Conservation (phyloP, 2,888 invertebrate genomes). For the Arctia plantaginis region DNA sequence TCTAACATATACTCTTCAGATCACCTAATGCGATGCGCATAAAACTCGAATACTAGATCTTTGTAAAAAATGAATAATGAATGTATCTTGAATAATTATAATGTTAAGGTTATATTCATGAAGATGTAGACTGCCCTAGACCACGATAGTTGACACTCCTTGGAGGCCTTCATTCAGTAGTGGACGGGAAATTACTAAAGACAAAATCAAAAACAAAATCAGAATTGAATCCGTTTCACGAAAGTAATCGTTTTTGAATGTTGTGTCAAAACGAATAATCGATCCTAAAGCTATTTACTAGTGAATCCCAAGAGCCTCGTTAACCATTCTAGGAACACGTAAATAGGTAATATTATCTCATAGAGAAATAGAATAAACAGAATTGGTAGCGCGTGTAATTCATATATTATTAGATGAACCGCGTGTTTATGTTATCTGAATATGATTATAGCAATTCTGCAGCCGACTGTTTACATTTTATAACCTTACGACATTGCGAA, state of each 20-base stretch:
- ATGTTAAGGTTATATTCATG: no score
- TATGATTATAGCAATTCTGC: conserved; percentile 7
- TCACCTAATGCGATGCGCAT: no score
- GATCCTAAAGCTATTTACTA: not conserved
- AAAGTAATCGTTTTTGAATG: not conserved
- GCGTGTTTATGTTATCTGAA: conserved; percentile 9
- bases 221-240: not conserved
- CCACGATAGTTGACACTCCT: no score
- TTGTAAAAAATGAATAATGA: no score
- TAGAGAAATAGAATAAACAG: conserved; percentile 7
- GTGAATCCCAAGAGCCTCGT: not conserved
- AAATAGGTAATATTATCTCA: conserved; percentile 3
- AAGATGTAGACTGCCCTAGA: no score
- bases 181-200: no score
- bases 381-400: conserved; percentile 5
- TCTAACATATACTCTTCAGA: no score
- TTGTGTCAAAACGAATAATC: not conserved
- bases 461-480: not conserved
- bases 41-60: no score
- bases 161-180: no score
- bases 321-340: not conserved
- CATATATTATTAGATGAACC: conserved; percentile 6
- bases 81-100: no score
- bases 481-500: conserved; percentile 4
- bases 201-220: not conserved